Base-by-base conservation (phyloP, 2,113 vertebrate species). In the Tragelaphus imberbis region DNA sequence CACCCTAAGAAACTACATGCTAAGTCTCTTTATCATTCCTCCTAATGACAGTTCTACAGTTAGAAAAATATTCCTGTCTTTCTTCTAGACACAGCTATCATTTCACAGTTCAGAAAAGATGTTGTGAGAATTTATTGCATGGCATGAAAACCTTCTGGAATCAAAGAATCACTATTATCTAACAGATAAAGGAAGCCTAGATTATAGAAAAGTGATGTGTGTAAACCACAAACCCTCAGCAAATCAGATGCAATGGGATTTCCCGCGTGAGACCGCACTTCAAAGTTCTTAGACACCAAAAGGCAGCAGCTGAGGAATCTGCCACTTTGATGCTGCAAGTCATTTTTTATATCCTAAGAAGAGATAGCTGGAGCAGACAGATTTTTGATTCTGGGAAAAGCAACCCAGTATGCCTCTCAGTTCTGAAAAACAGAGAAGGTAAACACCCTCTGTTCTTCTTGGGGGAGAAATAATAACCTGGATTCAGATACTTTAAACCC, bases 101-200 rank as follows among this genome's bases (percentile, higher is more conserved):
- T 85, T 85, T 88, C 90, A 91, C 81, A 85, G 25, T 91, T 95
- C 77, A 91, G 65, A 88, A 49, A 63, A 51, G n/a, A 93, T 36
- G 44, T 47, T 92, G 19, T 61, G 21, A 86, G 40, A 92, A 63
- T 47, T 75, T 25, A 87, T 33, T 81, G 7, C 33, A 63, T 3
- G 21, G 23, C 55, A 77, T 16, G 49, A 63, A 94, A 71, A 25
- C 9, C 25, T n/a, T 90, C 25, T 27, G 30, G 58, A 79, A 84
- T 77, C 63, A 88, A 88, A 94, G 51, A 25, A 59, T 56, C 27
- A 25, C 49, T 61, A 36, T 71, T 61, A 93, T 21, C 44, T 93
- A 71, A 84, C 5, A 90, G 89, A 51, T 44, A 59, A 63, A 82
- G 36, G 28, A 75, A 91, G 7, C 44, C 27, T 21, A 71, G 77